Base-by-base conservation (phyloP, 2,113 vertebrate species). In the Otolemur garnettii region DNA sequence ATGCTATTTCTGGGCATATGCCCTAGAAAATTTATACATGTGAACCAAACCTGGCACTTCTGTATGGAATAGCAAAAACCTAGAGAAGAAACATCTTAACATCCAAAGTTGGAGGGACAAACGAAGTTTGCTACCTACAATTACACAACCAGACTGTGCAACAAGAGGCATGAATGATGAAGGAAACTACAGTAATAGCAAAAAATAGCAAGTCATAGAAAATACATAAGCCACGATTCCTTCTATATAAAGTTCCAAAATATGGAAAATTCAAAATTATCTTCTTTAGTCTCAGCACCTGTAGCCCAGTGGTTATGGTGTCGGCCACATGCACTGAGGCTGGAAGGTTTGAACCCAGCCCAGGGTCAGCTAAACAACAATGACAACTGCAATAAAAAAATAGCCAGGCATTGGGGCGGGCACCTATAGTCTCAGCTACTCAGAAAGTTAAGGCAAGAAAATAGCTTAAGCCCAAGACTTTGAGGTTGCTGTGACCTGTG, bases 251-350 rank as follows among this genome's bases (percentile, higher is more conserved):
- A 66, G 24, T 75, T 95, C 35, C 59, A 89, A 85, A 68, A 64
- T 59, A 90, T 1, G 7, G 62, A 89, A 91, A 96, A 90, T 26
- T 83, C 50, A 91, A 95, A 68, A 78, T 71, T 84, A 81, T 38
- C 33, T 88, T 93, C 28, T 69, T 60, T 38, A 95, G 9, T 50
- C 45, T 50, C 45, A 50, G 45, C 45, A 9, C 45, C 45, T 9
- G 8, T 50, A 50, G 45, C 45, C 8, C 45, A 50, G 45, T 50
- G 45, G 45, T 9, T 50, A 50, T 50, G 45, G 45, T 10, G 8
- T 50, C 45, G 1, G 45, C 45, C 45, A 50, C 45, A 50, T 50
- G 45, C 45, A 50, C 8, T 50, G 45, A 50, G 45, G 45, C 45
- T 50, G 45, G 45, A 50, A 10, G 45, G 45, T 50, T 50, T 50